phyloP scores from a whole-genome alignment of 2,113 vertebrate genomes.

The Elgaria multicarinata region DNA sequence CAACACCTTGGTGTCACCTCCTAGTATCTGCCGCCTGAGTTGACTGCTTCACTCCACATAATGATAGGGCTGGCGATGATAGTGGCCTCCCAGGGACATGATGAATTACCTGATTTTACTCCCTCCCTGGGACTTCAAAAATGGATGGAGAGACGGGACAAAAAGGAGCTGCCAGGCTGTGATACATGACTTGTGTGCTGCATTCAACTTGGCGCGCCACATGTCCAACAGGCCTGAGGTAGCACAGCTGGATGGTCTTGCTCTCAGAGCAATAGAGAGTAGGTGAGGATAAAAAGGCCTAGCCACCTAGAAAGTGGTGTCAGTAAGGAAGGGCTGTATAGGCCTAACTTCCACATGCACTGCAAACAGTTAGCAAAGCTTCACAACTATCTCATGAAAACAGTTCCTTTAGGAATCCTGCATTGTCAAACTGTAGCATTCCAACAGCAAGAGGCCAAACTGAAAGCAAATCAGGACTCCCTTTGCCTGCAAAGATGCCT shows the following conservation, averaged over 20 bases:
- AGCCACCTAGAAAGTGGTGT: background rate
- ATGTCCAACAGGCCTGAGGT: background rate
- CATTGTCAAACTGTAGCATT: background rate
- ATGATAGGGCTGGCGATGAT: background rate
- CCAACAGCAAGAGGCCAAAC: conserved; percentile 2
- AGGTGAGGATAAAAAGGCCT: background rate
- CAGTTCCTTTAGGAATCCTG: background rate
- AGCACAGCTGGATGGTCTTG: background rate
- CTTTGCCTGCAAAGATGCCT: background rate
- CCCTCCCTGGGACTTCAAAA: background rate
- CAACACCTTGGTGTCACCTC: too few species aligned
- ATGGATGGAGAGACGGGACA: background rate
- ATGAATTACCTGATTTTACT: background rate
- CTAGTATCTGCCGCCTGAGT: too few species aligned
- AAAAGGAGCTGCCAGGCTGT: background rate
- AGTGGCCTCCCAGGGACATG: background rate
- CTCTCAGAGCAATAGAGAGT: background rate
- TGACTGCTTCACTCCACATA: too few species aligned
- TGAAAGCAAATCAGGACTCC: background rate
- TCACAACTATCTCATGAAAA: background rate
- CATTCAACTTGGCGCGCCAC: background rate
- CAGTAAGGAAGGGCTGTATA: background rate
- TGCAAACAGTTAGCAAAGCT: background rate
- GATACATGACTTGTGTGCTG: background rate
- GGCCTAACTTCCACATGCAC: background rate